Percentiles rank a stretch among this genome's conserved stretches.
phyloP scores from a whole-genome alignment of 2,888 invertebrate genomes.

The Lepetodrilus schrolli region DNA sequence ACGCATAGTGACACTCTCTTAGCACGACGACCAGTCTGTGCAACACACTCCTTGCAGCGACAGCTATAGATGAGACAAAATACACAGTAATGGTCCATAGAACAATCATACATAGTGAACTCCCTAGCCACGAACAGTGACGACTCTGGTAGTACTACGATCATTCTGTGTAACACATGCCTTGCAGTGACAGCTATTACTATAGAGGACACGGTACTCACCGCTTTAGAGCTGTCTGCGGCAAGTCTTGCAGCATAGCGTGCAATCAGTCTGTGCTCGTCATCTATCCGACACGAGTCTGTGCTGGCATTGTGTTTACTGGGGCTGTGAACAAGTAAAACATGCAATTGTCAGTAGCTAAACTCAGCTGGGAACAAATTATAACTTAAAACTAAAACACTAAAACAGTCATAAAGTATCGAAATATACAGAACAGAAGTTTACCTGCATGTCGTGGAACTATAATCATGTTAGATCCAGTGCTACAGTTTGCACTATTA shows the following conservation, averaged over 20 bases:
- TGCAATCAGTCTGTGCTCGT: constrained; percentile 96
- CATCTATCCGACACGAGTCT: constrained; percentile 79
- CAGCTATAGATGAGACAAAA: too few species aligned
- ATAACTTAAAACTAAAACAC: not conserved
- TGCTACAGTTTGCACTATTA: too few species aligned
- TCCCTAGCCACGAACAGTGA: not conserved
- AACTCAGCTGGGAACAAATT: not conserved
- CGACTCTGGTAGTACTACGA: not conserved
- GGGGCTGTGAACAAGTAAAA: too few species aligned
- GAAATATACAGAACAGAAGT: too few species aligned
- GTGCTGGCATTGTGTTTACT: constrained; percentile 55
- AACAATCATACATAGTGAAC: too few species aligned
- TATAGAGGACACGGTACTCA: constrained; percentile 69
- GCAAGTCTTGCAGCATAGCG: constrained; percentile 96
- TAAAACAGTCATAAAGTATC: not conserved
- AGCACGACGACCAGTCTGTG: too few species aligned
- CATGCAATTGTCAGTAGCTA: not conserved
- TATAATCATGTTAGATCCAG: too few species aligned
- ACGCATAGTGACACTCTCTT: too few species aligned
- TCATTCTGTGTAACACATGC: not conserved
- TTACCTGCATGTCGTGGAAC: too few species aligned
- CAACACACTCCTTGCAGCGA: too few species aligned
- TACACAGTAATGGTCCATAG: too few species aligned
- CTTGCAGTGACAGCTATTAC: not conserved
- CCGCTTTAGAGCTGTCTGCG: constrained; percentile 88